Evolutionary conservation across 2,113 vertebrate genomes (phyloP).

Genomic region (Eretmochelys imbricata): DNA sequence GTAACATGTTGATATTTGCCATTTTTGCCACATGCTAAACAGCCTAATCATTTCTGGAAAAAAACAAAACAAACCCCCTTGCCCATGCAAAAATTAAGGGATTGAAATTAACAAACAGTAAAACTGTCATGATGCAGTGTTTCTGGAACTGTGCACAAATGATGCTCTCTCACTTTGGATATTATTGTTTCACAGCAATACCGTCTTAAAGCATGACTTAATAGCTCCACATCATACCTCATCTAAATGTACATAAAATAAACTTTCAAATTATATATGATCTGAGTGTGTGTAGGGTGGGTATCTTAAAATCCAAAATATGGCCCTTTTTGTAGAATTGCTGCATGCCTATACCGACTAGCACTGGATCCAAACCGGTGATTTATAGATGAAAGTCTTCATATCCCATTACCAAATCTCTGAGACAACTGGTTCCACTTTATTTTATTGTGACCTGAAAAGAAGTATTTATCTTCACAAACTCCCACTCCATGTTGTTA

Average conservation of each 20-base stretch:
- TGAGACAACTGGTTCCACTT: not conserved
- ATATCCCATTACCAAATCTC: not conserved
- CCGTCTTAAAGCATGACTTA: too few relatives aligned
- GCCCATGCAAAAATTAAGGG: too few relatives aligned
- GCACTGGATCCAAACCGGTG: not conserved
- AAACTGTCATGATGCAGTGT: not conserved
- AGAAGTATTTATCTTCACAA: accelerated
- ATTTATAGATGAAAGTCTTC: not conserved
- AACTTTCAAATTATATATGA: not conserved
- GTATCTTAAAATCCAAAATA: not conserved
- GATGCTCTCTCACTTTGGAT: not conserved
- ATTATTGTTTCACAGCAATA: not conserved
- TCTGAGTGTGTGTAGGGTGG: not conserved
- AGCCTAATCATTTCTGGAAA: too few relatives aligned
- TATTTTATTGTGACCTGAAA: not conserved
- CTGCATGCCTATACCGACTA: not conserved
- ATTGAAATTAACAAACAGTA: not conserved
- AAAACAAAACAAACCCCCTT: too few relatives aligned
- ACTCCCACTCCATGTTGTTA: accelerated
- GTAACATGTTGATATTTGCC: not conserved
- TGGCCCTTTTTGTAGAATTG: not conserved
- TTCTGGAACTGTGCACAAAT: not conserved
- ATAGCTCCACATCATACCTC: not conserved
- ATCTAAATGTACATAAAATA: not conserved
- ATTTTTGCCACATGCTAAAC: not conserved